These are phyloP conservation scores for Lethenteron reissneri DNA, from an alignment of 2,113 vertebrate species.

Conservation along the genomic window DNA sequence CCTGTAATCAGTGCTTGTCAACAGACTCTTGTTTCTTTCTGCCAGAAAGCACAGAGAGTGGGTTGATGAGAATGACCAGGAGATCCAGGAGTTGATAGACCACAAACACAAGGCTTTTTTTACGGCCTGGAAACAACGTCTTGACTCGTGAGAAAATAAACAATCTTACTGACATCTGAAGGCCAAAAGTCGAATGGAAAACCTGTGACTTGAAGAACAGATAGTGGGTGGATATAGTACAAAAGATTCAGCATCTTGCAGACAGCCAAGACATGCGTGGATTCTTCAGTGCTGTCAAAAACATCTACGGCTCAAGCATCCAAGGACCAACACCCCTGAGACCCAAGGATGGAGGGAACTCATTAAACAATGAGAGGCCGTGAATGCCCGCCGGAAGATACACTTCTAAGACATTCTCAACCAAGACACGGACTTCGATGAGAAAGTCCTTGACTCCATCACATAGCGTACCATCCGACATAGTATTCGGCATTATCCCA, in stretches of 20 bases:
- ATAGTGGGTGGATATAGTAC: neutral
- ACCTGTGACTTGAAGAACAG: neutral
- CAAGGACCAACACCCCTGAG: too few relatives aligned
- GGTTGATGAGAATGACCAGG: conserved; percentile 1
- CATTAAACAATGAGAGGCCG: too few relatives aligned
- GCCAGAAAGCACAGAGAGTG: neutral
- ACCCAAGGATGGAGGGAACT: too few relatives aligned
- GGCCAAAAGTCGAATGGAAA: neutral
- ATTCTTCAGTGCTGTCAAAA: too few relatives aligned
- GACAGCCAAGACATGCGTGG: too few relatives aligned
- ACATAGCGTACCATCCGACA: neutral
- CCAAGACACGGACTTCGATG: too few relatives aligned
- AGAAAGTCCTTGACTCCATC: neutral
- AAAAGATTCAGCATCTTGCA: neutral
- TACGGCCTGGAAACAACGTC: neutral
- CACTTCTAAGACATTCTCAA: neutral
- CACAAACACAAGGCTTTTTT: too few relatives aligned
- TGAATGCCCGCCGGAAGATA: neutral
- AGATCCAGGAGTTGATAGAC: neutral
- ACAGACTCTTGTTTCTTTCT: neutral
- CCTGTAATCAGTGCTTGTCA: neutral
- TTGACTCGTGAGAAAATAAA: neutral
- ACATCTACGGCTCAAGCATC: too few relatives aligned
- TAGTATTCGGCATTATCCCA: too few relatives aligned
- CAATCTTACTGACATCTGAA: neutral